A percentile compares a stretch with the other conserved stretches of the same genome.
Conservation (phyloP, 1,140 invertebrate species). For the Leguminivora glycinivorella region DNA sequence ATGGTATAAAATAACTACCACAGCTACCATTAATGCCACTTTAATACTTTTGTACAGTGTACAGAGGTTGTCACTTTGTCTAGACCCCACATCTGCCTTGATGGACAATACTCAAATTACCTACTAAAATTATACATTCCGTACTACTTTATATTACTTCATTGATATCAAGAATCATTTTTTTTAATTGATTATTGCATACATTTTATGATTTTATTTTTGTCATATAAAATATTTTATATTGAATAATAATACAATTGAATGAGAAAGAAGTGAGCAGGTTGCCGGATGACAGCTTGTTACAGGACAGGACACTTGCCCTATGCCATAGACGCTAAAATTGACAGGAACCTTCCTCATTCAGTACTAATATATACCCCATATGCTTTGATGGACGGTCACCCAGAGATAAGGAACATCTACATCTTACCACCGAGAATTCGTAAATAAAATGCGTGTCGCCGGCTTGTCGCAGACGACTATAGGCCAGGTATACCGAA, state of each 20-base stretch:
- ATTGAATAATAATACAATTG: not conserved
- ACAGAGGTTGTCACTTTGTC: not conserved
- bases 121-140: slow-evolving; percentile 9
- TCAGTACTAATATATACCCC: not conserved
- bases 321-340: not conserved
- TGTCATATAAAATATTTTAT: not conserved
- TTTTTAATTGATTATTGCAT: slow-evolving; percentile 7
- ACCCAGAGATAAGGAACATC: slow-evolving; percentile 16
- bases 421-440: slow-evolving; percentile 22
- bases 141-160: not conserved
- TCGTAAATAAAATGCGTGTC: slow-evolving; percentile 25
- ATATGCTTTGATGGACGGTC: slow-evolving; percentile 16
- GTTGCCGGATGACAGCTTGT: not conserved
- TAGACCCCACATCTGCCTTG: not conserved
- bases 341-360: not conserved
- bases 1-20: not conserved
- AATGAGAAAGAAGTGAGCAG: not conserved
- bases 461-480: slow-evolving; percentile 9
- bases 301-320: too few species aligned
- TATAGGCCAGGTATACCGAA: slow-evolving; percentile 34
- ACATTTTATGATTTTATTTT: not conserved
- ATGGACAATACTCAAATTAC: not conserved
- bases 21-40: not conserved
- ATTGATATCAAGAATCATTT: not conserved
- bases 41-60: not conserved